Base-by-base conservation (phyloP, 2,113 vertebrate genomes). In the Perccottus glenii region DNA sequence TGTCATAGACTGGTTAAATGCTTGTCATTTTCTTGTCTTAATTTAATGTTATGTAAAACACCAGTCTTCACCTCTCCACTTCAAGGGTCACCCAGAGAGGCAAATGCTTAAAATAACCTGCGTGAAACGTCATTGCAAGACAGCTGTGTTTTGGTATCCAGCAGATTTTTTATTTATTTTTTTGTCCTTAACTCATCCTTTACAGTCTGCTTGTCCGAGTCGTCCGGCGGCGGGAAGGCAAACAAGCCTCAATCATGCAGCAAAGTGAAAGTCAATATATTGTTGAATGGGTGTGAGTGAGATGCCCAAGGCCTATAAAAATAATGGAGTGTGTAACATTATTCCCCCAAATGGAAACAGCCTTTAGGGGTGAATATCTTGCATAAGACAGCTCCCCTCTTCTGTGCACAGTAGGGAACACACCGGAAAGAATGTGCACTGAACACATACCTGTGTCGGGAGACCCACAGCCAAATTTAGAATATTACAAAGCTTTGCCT, bases 181-280 rank as follows among this genome's bases (percentile, higher is more conserved):
- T 36, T 38, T 75, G 61, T 45, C 40, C 70, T 73, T 38, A 49
- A 59, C 60, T 71, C 72, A 67, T 84, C 64, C 70, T 85, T 79
- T 80, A 80, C 73, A 47, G 66, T 70, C 78, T 75, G 72, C 45
- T 80, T 82, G 77, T 83, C 80, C 55, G 5, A 67, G 60, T 69
- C 5, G n/a, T 80, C 77, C 62, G 46, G 64, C 6, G 6, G 52
- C 65, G 57, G 69, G 66, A 70, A 73, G 77, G 69, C 80, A 83
- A 87, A 87, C 85, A 88, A 86, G 85, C 85, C 73, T 88, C 84
- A 88, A 89, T 88, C 85, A 84, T 68, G 80, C 58, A 72, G 80
- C 79, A 86, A 84, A 85, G 80, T 78, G 73, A 89, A 89, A 88
- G 84, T 89, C 88, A 87, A 85, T 88, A 89, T 88, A 86, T 88